Conservation (phyloP, 2,797 vertebrate genomes). For the Pangasius macronema region DNA sequence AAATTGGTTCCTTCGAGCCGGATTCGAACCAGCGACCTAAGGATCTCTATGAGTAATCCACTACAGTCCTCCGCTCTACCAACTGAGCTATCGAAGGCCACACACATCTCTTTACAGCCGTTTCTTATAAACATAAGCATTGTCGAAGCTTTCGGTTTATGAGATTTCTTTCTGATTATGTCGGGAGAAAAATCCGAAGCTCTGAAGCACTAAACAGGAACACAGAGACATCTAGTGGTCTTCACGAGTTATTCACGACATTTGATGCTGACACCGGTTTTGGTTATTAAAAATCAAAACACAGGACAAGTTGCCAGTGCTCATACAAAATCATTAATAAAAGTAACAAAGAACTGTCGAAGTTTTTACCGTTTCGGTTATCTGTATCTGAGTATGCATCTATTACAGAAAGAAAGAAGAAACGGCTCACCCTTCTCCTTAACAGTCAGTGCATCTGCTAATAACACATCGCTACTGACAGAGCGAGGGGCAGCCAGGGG, state of each 20-base stretch:
- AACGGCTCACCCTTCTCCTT: background rate
- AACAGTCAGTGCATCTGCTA: background rate
- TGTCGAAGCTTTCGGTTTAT: too few species aligned
- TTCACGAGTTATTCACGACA: background rate
- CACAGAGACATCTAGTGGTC: background rate
- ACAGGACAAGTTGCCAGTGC: background rate
- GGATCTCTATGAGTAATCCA: slow-evolving; percentile 8
- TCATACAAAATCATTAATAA: background rate
- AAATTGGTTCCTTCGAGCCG: slow-evolving; percentile 44
- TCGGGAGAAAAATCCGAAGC: background rate
- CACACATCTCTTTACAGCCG: fast-evolving
- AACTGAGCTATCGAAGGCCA: slow-evolving; percentile 48
- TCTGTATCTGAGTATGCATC: background rate
- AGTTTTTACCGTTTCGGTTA: background rate
- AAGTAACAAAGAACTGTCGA: background rate
- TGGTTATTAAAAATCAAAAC: too few species aligned
- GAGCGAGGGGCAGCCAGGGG: background rate
- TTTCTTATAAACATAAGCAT: background rate
- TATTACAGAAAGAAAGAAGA: background rate
- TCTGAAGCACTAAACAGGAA: background rate
- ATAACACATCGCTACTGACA: background rate
- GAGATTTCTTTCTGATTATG: background rate
- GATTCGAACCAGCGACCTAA: slow-evolving; percentile 48
- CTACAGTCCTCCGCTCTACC: slow-evolving; percentile 49
- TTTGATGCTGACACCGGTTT: background rate